Percentiles rank a stretch among this genome's conserved stretches.
Conservation (phyloP, 2,113 vertebrate genomes). For the Aramus guarauna region DNA sequence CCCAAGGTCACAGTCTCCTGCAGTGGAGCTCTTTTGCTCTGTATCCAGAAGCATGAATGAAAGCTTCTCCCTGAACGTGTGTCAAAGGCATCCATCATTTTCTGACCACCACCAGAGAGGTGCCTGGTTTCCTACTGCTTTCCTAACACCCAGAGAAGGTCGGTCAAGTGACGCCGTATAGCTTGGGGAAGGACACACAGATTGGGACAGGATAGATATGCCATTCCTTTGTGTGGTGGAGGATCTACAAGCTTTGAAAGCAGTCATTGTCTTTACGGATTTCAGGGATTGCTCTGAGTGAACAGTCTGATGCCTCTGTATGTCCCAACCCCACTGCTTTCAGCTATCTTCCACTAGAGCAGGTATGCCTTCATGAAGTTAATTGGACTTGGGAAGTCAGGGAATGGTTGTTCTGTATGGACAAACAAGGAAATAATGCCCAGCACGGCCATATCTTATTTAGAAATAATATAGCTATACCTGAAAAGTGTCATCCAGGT, state of each 20-base stretch:
- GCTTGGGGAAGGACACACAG: neutral
- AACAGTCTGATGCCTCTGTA: neutral
- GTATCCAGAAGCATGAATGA: neutral
- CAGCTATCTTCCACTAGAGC: neutral
- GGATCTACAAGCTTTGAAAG: neutral
- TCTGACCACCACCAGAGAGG: neutral
- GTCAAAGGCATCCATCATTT: neutral
- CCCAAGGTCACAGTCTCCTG: neutral
- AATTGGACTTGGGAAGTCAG: rapidly evolving
- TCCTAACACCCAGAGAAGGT: neutral
- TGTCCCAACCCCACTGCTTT: neutral
- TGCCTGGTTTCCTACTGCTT: neutral
- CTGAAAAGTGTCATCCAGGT: neutral
- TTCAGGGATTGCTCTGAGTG: neutral
- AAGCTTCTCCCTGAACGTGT: neutral
- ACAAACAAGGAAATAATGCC: neutral
- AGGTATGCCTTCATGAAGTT: neutral
- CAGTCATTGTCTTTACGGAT: neutral
- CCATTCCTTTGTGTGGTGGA: neutral
- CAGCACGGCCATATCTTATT: neutral
- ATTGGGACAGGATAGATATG: neutral
- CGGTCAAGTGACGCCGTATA: rapidly evolving
- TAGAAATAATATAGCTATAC: neutral
- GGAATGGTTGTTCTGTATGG: neutral
- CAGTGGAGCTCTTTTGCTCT: neutral